Base-by-base conservation (phyloP, 2,797 vertebrate species). In the Sebastiscus albofasciatus region DNA sequence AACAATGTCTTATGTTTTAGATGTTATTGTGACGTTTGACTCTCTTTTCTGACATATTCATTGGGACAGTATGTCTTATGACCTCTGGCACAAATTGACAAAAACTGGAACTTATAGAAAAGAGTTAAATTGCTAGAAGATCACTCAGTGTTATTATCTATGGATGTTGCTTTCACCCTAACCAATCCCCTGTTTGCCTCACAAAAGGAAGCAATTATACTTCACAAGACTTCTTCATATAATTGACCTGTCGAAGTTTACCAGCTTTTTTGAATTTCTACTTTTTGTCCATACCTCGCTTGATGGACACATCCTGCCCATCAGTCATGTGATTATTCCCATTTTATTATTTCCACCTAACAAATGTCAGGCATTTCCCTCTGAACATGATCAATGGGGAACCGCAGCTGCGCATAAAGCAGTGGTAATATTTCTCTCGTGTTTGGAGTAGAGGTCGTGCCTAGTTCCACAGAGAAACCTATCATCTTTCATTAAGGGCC, bases 401-500 rank as follows among this genome's bases (percentile, higher is more conserved):
- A 81, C 69, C 42, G 29, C 88, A 89, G 88, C 86, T 85, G 85
- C 75, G 75, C 87, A 80, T 81, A 70, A 86, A 80, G 84, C 81
- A 34, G 26, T 27, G 65, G 85, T 86, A 71, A 87, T 90, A 87
- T 87, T 90, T 93, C 89, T 92, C 79, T 85, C 22, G 68, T 86
- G 83, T 89, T 87, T 77, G 74, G 85, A 88, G 89, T 73, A 34
- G 81, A 92, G 87, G 86, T 83, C 79, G 67, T 79, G 90, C 88
- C 82, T 79, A 81, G 85, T 85, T 91, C 87, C 87, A 82, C 91
- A 86, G 87, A 82, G 77, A 83, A 86, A 75, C 90, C 90, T 92
- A 92, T 93, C 94, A 84, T 94, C 87, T 94, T 93, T 94, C 92
- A 92, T 94, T 91, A 91, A 90, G 77, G 70, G 22, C 89, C 69